These are phyloP conservation scores for Ramphastos sulfuratus DNA, from an alignment of 2,113 vertebrate species.

Conservation along the genomic window DNA sequence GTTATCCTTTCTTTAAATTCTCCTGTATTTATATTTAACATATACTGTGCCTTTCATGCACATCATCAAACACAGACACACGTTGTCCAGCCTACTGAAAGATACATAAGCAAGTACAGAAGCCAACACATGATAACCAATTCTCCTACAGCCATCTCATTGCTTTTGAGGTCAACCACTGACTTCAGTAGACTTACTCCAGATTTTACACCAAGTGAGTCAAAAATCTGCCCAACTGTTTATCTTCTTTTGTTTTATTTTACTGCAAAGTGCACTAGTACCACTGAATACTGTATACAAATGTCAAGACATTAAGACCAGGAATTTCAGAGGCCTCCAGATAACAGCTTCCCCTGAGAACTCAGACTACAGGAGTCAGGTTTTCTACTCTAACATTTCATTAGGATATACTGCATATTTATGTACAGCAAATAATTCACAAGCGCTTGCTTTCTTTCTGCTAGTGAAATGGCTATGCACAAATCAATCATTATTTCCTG, in stretches of 20 bases:
- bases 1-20: background rate
- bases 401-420: constrained; percentile 15
- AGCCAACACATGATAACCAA: background rate
- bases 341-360: background rate
- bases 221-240: constrained; percentile 4
- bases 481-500: constrained; percentile 29
- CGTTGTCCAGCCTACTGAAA: background rate
- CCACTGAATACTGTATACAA: background rate
- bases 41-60: background rate
- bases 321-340: background rate
- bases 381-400: constrained; percentile 20
- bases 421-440: constrained; percentile 5
- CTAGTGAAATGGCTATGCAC: background rate
- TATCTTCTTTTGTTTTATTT: background rate
- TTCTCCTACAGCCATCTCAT: background rate
- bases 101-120: background rate
- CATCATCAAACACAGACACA: background rate
- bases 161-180: constrained; percentile 9
- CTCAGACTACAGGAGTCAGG: background rate
- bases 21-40: background rate
- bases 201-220: background rate
- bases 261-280: background rate
- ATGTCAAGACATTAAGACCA: background rate
- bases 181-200: background rate
- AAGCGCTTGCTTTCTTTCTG: background rate